A percentile compares a stretch with the other conserved stretches of the same genome.
These are phyloP conservation scores for Crocodylus rhombifer DNA, from an alignment of 2,797 vertebrate species.

Conservation along the genomic window DNA sequence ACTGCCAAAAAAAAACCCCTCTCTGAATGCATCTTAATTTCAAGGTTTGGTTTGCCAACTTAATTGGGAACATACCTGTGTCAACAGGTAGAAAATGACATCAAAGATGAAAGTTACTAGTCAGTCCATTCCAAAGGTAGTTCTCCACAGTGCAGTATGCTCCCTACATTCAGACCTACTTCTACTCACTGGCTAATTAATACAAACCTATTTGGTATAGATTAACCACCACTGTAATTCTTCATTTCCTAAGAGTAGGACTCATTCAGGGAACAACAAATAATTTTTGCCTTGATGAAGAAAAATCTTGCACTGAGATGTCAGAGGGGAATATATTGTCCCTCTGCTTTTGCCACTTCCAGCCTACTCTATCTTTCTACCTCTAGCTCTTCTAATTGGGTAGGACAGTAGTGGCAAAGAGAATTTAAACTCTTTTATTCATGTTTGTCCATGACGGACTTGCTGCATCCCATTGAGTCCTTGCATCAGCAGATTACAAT, in stretches of 20 bases:
- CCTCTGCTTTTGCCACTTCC: neutral
- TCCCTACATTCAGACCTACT: slow-evolving; percentile 55
- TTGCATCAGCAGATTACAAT: neutral
- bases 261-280: neutral
- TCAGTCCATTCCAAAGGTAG: slow-evolving; percentile 35
- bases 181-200: slow-evolving; percentile 31
- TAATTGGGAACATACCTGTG: neutral
- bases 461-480: slow-evolving; percentile 16
- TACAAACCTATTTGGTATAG: neutral
- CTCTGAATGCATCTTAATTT: too few relatives aligned
- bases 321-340: neutral
- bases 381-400: neutral
- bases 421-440: neutral
- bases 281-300: neutral
- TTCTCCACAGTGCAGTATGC: slow-evolving; percentile 20
- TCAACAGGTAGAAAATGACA: neutral
- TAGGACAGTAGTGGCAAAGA: neutral
- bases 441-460: neutral
- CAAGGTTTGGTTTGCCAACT: too few relatives aligned
- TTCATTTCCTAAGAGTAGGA: neutral
- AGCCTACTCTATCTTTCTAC: neutral
- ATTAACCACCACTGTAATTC: neutral
- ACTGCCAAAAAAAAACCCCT: neutral
- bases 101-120: slow-evolving; percentile 17
- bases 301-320: neutral